These are phyloP conservation scores for Trididemnum nubilum DNA, from an alignment of 23 tunicate genomes.

Conservation along the genomic window DNA sequence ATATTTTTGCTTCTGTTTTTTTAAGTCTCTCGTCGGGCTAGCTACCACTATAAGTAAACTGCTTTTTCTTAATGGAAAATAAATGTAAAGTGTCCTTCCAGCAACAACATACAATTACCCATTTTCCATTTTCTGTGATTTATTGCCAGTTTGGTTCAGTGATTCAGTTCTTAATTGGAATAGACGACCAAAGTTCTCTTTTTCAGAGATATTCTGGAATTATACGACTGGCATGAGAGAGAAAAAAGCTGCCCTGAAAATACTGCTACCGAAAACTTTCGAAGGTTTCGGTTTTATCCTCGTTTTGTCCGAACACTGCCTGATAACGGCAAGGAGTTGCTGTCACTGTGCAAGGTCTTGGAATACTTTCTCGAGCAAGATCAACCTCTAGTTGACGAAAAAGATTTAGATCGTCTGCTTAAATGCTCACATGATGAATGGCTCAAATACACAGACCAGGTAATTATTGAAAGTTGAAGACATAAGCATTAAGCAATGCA, in stretches of 20 bases:
- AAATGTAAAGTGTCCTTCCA: too few relatives aligned
- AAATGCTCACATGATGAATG: slow-evolving; percentile 76
- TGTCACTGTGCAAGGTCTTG: slow-evolving; percentile 84
- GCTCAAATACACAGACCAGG: slow-evolving; percentile 63
- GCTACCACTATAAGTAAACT: too few relatives aligned
- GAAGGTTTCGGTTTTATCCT: slow-evolving; percentile 92
- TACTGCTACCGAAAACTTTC: slow-evolving; percentile 31
- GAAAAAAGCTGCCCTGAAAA: slow-evolving; percentile 10
- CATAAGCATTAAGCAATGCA: too few relatives aligned
- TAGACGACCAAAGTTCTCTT: too few relatives aligned
- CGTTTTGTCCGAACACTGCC: slow-evolving; percentile 78
- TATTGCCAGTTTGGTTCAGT: too few relatives aligned
- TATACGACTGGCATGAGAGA: slow-evolving; percentile 86
- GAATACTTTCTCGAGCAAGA: slow-evolving; percentile 75
- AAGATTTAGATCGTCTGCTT: slow-evolving; percentile 55
- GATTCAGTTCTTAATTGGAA: too few relatives aligned
- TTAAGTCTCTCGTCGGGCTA: too few relatives aligned
- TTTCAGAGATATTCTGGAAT: slow-evolving; percentile 78
- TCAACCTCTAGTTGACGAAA: slow-evolving; percentile 73
- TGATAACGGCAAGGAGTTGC: slow-evolving; percentile 85
- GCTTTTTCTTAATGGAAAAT: too few relatives aligned
- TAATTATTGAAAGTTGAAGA: slow-evolving; percentile 6
- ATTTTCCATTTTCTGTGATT: too few relatives aligned
- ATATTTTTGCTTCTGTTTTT: too few relatives aligned
- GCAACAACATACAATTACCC: too few relatives aligned